Percentiles rank a stretch among this genome's conserved stretches.
Conservation (phyloP, 2,113 vertebrate species). For the Crocuta crocuta region DNA sequence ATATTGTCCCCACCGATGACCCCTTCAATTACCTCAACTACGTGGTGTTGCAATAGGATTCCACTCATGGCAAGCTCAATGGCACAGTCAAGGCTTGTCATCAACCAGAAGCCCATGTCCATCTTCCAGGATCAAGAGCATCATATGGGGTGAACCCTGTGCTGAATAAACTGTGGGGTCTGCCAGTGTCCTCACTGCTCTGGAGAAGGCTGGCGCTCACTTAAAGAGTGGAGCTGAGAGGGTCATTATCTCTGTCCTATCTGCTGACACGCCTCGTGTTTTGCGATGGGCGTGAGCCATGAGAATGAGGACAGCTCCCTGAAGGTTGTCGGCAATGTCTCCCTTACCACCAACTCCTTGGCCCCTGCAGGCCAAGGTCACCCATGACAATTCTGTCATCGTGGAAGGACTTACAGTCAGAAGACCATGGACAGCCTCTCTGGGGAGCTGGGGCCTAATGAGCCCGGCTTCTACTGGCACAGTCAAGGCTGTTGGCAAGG, state of each 20-base stretch:
- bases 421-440: background rate
- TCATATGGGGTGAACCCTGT: background rate
- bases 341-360: background rate
- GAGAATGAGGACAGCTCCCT: background rate
- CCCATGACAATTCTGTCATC: background rate
- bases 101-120: background rate
- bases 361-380: background rate
- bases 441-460: background rate
- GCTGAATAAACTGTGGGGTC: background rate
- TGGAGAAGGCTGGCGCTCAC: background rate
- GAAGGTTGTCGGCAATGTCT: background rate
- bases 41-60: background rate
- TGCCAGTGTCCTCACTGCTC: too few species aligned
- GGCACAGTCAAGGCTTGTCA: background rate
- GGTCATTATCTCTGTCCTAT: background rate
- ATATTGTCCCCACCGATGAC: slow-evolving; percentile 92
- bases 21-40: background rate
- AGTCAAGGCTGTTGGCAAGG: background rate
- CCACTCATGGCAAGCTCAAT: background rate
- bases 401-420: background rate
- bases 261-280: background rate
- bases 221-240: background rate
- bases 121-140: background rate
- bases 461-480: background rate
- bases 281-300: background rate